Evolutionary conservation across 2,888 invertebrate genomes (phyloP).

Genomic region (Nebria brevicollis): DNA sequence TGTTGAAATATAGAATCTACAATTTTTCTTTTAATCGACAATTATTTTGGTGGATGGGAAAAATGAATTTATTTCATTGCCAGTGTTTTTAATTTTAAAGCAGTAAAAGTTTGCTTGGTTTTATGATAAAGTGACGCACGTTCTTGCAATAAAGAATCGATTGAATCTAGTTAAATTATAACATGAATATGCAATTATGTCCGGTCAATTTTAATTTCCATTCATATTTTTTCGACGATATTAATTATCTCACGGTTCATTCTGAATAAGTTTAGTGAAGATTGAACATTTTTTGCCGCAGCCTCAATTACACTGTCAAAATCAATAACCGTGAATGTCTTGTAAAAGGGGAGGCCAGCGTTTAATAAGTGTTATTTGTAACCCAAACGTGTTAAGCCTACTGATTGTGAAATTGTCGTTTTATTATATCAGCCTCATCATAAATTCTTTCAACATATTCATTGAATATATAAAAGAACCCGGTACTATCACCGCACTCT

Average conservation of each 20-base stretch:
- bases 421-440: constrained; percentile 16
- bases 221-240: constrained; percentile 49
- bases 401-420: constrained; percentile 15
- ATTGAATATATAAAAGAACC: not conserved
- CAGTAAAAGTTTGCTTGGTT: no score
- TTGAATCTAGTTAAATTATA: constrained; percentile 34
- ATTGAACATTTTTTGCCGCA: constrained; percentile 18
- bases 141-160: not conserved
- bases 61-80: no score
- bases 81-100: no score
- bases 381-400: constrained; percentile 26
- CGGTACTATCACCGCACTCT: no score
- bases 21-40: no score
- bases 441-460: constrained; percentile 11
- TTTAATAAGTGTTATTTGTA: constrained; percentile 45
- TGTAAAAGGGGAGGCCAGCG: constrained; percentile 14
- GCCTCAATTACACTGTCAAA: constrained; percentile 49
- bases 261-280: constrained; percentile 16
- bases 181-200: constrained; percentile 52
- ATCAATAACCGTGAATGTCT: constrained; percentile 49
- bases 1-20: no score
- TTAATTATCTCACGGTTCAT: constrained; percentile 48
- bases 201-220: constrained; percentile 44
- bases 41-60: no score
- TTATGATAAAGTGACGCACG: not conserved